Conservation (phyloP, 2,888 invertebrate genomes). For the Drosophila meridionalis region DNA sequence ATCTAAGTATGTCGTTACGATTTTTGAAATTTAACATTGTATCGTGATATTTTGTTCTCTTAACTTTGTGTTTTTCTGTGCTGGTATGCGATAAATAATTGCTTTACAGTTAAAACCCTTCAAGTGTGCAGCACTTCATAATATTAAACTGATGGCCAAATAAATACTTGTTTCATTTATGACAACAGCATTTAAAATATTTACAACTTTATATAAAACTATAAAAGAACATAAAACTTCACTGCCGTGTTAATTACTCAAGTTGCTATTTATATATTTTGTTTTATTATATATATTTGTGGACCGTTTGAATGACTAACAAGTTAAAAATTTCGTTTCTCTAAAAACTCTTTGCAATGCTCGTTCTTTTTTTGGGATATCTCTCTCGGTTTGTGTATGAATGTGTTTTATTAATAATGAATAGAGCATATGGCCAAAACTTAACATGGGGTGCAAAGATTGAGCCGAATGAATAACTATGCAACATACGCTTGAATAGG, state of each 20-base stretch:
- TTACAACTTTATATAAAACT: constrained; percentile 57
- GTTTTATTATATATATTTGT: constrained; percentile 39
- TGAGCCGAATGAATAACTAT: constrained; percentile 47
- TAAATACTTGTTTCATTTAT: constrained; percentile 39
- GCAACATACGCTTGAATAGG: constrained; percentile 38
- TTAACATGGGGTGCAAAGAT: constrained; percentile 43
- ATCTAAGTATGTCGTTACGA: constrained; percentile 59
- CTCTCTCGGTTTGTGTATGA: neutral
- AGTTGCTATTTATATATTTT: constrained; percentile 24
- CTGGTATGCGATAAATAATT: constrained; percentile 55
- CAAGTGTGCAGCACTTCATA: constrained; percentile 41
- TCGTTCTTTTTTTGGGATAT: constrained; percentile 1
- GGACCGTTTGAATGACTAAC: constrained; percentile 61
- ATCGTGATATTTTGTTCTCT: constrained; percentile 45
- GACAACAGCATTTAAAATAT: constrained; percentile 51
- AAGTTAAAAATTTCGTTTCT: constrained; percentile 32
- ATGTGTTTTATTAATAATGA: constrained; percentile 13
- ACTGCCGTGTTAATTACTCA: constrained; percentile 38
- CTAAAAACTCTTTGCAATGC: constrained; percentile 35
- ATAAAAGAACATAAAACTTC: constrained; percentile 42
- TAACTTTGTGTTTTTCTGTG: constrained; percentile 17
- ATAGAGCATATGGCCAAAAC: constrained; percentile 48
- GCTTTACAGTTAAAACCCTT: constrained; percentile 56
- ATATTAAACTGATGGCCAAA: constrained; percentile 50
- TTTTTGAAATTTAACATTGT: constrained; percentile 45